phyloP scores from a whole-genome alignment of 2,888 invertebrate genomes.

The Mystacides longicornis region DNA sequence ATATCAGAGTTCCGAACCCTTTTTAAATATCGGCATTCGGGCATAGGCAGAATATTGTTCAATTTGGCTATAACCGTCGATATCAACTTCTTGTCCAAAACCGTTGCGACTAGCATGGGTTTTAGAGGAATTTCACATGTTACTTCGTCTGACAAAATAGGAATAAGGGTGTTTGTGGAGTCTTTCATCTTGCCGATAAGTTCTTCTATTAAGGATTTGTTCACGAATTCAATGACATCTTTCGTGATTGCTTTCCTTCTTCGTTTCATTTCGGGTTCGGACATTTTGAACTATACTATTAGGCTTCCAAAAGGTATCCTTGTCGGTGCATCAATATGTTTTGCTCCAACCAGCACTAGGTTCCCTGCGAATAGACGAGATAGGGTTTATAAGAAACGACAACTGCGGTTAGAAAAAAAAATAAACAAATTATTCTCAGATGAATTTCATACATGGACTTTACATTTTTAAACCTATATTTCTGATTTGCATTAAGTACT shows the following conservation, averaged over 20 bases:
- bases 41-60: constrained; percentile 52
- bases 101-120: constrained; percentile 53
- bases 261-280: constrained; percentile 16
- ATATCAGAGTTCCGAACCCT: constrained; percentile 57
- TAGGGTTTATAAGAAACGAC: neutral
- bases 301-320: neutral
- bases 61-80: constrained; percentile 55
- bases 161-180: constrained; percentile 35
- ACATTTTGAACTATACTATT: no score
- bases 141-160: constrained; percentile 51
- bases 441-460: no score
- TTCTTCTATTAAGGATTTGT: constrained; percentile 6
- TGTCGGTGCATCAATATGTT: neutral
- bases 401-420: no score
- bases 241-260: constrained; percentile 5
- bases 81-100: constrained; percentile 53
- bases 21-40: constrained; percentile 63
- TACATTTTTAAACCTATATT: no score
- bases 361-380: constrained; percentile 10
- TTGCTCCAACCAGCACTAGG: neutral
- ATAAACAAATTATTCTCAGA: no score
- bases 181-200: constrained; percentile 7
- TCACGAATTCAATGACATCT: constrained; percentile 4
- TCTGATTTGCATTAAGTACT: no score
- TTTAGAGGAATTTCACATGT: constrained; percentile 42